phyloP scores from a whole-genome alignment of 2,888 invertebrate genomes.

The Drosophila acutilabella region DNA sequence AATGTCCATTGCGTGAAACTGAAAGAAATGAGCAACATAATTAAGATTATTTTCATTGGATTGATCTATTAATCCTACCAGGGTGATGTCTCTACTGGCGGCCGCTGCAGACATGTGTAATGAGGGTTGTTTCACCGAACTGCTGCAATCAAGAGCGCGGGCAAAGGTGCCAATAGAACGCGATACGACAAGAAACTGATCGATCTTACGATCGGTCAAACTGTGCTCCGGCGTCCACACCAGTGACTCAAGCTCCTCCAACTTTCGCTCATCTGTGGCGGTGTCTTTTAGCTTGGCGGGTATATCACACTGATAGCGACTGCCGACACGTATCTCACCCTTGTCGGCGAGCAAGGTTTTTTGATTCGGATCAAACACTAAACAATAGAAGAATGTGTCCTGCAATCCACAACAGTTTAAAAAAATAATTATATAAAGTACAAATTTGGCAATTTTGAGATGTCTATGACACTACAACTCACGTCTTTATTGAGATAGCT shows the following conservation, averaged over 20 bases:
- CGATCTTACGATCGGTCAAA: slow-evolving; percentile 97
- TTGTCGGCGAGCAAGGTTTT: slow-evolving; percentile 99
- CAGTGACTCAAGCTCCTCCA: slow-evolving; percentile 93
- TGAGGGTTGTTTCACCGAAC: slow-evolving; percentile 98
- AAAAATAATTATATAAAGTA: background rate
- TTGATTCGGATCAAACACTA: slow-evolving; percentile 99
- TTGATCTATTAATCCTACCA: slow-evolving; percentile 86
- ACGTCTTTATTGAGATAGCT: slow-evolving; percentile 98
- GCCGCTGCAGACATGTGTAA: slow-evolving; percentile 99
- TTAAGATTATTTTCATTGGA: background rate
- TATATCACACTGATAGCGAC: slow-evolving; percentile 98
- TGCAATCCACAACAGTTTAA: slow-evolving; percentile 83
- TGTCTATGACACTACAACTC: slow-evolving; percentile 86
- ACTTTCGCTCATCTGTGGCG: slow-evolving; percentile 87
- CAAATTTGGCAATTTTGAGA: background rate
- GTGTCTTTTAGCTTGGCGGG: slow-evolving; percentile 92
- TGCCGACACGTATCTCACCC: slow-evolving; percentile 96
- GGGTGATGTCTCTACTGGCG: slow-evolving; percentile 98
- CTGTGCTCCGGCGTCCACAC: slow-evolving; percentile 97
- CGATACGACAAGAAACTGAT: slow-evolving; percentile 98
- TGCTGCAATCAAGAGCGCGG: slow-evolving; percentile 98
- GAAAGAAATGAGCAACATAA: slow-evolving; percentile 33
- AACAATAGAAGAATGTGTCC: slow-evolving; percentile 99
- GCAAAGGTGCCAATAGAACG: slow-evolving; percentile 99
- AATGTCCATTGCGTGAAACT: slow-evolving; percentile 99